Evolutionary conservation across 2,113 vertebrate genomes (phyloP).

Genomic region (Promerops cafer): DNA sequence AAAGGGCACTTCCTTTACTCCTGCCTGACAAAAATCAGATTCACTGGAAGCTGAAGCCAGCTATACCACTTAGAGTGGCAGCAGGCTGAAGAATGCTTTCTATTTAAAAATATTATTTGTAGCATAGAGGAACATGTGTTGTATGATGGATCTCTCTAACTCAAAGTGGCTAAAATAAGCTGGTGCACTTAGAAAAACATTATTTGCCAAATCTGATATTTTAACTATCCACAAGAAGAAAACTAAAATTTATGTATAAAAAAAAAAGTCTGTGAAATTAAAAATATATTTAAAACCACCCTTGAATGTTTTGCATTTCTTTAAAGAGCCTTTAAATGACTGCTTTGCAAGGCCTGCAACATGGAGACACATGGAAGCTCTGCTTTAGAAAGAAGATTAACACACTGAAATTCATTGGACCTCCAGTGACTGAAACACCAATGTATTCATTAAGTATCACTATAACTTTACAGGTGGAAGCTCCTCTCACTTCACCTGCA

Average conservation of each 20-base stretch:
- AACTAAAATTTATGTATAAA: neutral
- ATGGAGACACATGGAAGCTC: neutral
- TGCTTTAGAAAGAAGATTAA: neutral
- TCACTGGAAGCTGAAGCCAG: slow-evolving; percentile 10
- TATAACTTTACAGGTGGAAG: neutral
- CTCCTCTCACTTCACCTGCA: slow-evolving; percentile 8
- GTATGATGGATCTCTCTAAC: neutral
- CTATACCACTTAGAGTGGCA: neutral
- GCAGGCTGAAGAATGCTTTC: neutral
- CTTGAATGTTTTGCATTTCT: neutral
- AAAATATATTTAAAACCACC: neutral
- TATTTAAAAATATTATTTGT: neutral
- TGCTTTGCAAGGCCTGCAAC: neutral
- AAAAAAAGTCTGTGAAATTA: neutral
- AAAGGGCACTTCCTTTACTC: neutral
- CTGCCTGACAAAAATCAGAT: slow-evolving; percentile 16
- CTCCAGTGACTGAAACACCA: neutral
- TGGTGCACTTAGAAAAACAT: neutral
- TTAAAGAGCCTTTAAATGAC: neutral
- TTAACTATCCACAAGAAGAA: neutral
- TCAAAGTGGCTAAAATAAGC: neutral
- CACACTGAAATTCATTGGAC: neutral
- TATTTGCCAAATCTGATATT: neutral
- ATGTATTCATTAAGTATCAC: neutral
- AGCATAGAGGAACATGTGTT: neutral